Evolutionary conservation across 2,888 invertebrate species (phyloP).

Genomic region (Cosmia pyralina): DNA sequence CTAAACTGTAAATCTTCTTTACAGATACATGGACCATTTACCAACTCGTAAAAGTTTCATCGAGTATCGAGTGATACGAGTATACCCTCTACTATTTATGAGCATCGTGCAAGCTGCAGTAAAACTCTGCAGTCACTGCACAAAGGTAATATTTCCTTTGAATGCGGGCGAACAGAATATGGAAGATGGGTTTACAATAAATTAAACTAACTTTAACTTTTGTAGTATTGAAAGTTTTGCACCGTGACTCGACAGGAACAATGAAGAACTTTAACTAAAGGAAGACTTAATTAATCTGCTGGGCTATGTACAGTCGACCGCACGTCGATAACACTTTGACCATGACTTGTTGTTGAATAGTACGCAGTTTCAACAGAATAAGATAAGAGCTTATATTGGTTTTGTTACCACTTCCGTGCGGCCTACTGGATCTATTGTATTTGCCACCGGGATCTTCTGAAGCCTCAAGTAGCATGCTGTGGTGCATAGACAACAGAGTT

Average conservation of each 20-base stretch:
- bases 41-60: constrained; percentile 45
- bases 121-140: constrained; percentile 4
- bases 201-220: neutral
- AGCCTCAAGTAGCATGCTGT: neutral
- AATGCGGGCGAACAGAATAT: constrained; percentile 11
- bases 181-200: constrained; percentile 7
- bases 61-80: neutral
- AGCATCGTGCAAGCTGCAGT: constrained; percentile 14
- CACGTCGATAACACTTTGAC: no score
- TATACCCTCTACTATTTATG: constrained; percentile 24
- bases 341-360: neutral
- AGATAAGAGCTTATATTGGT: neutral
- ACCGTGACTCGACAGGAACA: neutral
- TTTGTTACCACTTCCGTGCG: neutral
- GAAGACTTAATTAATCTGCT: neutral
- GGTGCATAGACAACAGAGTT: neutral
- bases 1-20: constrained; percentile 30
- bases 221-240: constrained; percentile 14
- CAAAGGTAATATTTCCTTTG: constrained; percentile 17
- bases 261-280: neutral
- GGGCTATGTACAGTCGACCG: neutral
- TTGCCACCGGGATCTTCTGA: neutral
- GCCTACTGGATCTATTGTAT: neutral
- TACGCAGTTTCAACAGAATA: neutral
- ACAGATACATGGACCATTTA: constrained; percentile 42